Evolutionary conservation across 1,140 invertebrate species (phyloP).

Genomic region (Cydia fagiglandana): DNA sequence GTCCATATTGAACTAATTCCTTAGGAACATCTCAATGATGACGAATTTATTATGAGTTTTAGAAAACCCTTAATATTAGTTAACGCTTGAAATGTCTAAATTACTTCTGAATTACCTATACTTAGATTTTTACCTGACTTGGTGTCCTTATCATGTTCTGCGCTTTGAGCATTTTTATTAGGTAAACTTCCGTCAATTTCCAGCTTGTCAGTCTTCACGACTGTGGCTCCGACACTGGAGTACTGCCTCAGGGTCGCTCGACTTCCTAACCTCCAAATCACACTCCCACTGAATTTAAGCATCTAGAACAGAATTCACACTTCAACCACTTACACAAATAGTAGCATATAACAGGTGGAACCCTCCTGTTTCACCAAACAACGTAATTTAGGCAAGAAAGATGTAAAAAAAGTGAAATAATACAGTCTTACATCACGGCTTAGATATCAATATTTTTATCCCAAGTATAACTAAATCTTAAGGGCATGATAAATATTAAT

Average conservation of each 20-base stretch:
- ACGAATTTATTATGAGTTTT: too few species aligned
- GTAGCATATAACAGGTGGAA: not conserved
- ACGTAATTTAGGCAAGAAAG: slow-evolving; percentile 34
- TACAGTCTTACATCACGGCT: slow-evolving; percentile 70
- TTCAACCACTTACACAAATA: not conserved
- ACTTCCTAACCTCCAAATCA: slow-evolving; percentile 76
- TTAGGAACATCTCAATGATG: too few species aligned
- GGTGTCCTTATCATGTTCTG: slow-evolving; percentile 45
- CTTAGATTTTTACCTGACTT: slow-evolving; percentile 45
- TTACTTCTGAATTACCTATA: not conserved
- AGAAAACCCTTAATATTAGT: too few species aligned
- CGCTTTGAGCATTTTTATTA: slow-evolving; percentile 45
- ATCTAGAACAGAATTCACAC: slow-evolving; percentile 56
- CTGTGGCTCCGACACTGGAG: slow-evolving; percentile 57
- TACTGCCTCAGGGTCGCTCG: slow-evolving; percentile 62
- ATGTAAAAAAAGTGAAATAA: slow-evolving; percentile 42
- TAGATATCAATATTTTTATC: slow-evolving; percentile 30
- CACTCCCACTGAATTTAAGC: slow-evolving; percentile 71
- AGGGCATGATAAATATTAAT: not conserved
- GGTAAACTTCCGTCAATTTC: slow-evolving; percentile 48
- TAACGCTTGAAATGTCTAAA: too few species aligned
- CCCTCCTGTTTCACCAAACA: not conserved
- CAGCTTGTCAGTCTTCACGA: slow-evolving; percentile 60
- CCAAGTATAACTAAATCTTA: not conserved
- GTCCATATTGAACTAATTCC: too few species aligned